phyloP scores from a whole-genome alignment of 2,888 invertebrate genomes.

The Syritta pipiens region DNA sequence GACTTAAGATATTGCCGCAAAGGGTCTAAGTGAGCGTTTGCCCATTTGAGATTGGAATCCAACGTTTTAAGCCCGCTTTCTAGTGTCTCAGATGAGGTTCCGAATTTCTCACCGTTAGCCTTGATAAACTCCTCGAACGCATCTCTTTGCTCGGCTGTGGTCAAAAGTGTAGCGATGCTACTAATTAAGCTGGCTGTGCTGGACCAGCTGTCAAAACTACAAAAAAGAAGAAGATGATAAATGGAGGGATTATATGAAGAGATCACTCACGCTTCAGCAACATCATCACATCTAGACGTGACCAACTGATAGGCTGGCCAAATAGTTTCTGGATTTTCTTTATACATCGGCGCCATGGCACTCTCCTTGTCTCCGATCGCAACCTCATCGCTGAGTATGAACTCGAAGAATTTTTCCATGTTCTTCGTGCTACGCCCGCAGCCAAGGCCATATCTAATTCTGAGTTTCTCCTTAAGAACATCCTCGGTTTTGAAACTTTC shows the following conservation, averaged over 20 bases:
- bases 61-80: constrained; percentile 71
- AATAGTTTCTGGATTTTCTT: constrained; percentile 79
- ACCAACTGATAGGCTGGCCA: constrained; percentile 71
- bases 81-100: constrained; percentile 64
- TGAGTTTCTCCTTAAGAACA: constrained; percentile 84
- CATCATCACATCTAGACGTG: constrained; percentile 55
- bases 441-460: constrained; percentile 83
- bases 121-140: constrained; percentile 69
- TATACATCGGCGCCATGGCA: constrained; percentile 79
- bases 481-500: constrained; percentile 81
- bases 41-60: constrained; percentile 74
- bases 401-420: constrained; percentile 80
- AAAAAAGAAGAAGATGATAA: neutral
- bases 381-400: constrained; percentile 77
- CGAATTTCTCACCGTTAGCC: constrained; percentile 70
- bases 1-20: constrained; percentile 70
- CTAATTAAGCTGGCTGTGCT: constrained; percentile 71
- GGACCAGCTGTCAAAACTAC: constrained; percentile 73
- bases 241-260: neutral
- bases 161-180: constrained; percentile 72
- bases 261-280: constrained; percentile 72
- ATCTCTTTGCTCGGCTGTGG: constrained; percentile 71
- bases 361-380: constrained; percentile 69
- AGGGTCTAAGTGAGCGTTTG: constrained; percentile 69
- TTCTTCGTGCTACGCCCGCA: constrained; percentile 82